Percentiles rank a stretch among this genome's conserved stretches.
Evolutionary conservation across 1,140 invertebrate species (phyloP).

Genomic region (Calephelis virginiensis): DNA sequence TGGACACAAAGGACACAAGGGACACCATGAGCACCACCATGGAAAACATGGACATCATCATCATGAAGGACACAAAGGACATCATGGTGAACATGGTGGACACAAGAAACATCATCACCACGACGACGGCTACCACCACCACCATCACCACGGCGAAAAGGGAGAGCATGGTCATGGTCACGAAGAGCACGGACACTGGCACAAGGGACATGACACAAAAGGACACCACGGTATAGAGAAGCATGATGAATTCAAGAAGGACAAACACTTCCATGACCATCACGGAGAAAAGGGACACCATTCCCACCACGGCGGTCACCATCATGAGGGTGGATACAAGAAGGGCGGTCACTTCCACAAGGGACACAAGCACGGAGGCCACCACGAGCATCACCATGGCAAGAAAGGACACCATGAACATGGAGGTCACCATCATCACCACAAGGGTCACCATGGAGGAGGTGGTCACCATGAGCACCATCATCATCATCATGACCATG

Average conservation of each 20-base stretch:
- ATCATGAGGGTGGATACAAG: constrained; percentile 83
- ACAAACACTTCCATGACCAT: constrained; percentile 85
- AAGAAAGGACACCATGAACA: constrained; percentile 66
- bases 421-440: constrained; percentile 80
- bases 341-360: constrained; percentile 83
- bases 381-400: constrained; percentile 69
- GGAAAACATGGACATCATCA: constrained; percentile 85
- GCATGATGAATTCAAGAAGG: constrained; percentile 79
- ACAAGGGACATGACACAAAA: constrained; percentile 87
- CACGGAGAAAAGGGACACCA: constrained; percentile 86
- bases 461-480: constrained; percentile 77
- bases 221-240: constrained; percentile 88
- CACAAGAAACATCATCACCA: constrained; percentile 87
- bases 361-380: constrained; percentile 82
- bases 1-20: constrained; percentile 81
- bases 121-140: constrained; percentile 79
- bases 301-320: constrained; percentile 80
- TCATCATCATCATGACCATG: constrained; percentile 81
- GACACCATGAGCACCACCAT: constrained; percentile 79
- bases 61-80: constrained; percentile 83
- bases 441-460: constrained; percentile 69
- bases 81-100: constrained; percentile 85
- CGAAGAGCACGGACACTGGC: constrained; percentile 81
- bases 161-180: constrained; percentile 83
- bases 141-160: constrained; percentile 85